Evolutionary conservation across 1,140 invertebrate genomes (phyloP).

Genomic region (Sycophila sp.): DNA sequence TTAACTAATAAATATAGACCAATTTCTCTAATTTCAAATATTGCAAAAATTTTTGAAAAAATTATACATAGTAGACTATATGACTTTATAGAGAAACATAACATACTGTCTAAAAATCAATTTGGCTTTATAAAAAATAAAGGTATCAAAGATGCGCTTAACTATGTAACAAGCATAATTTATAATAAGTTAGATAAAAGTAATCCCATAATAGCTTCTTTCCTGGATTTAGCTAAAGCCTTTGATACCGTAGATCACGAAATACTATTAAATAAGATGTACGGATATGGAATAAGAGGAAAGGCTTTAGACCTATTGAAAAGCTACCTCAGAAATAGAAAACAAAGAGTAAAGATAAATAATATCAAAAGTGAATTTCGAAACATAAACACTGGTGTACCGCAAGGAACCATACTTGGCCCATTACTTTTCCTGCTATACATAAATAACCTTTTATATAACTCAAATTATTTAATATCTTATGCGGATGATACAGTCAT

Average conservation of each 20-base stretch:
- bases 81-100: too few species aligned
- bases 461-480: not conserved
- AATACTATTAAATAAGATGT: not conserved
- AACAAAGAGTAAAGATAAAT: not conserved
- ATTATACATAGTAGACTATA: too few species aligned
- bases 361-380: not conserved
- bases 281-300: not conserved
- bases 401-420: not conserved
- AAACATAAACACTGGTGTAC: not conserved
- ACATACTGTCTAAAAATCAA: too few species aligned
- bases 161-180: too few species aligned
- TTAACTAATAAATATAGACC: too few species aligned
- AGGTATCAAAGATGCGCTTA: too few species aligned
- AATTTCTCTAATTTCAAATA: too few species aligned
- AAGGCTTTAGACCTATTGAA: not conserved
- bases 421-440: not conserved
- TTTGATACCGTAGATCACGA: not conserved
- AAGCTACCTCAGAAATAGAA: not conserved
- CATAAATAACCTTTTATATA: not conserved
- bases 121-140: too few species aligned
- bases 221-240: too few species aligned
- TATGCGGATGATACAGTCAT: not conserved
- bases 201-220: too few species aligned
- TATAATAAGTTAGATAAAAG: too few species aligned
- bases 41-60: too few species aligned